Evolutionary conservation across 2,888 invertebrate genomes (phyloP), one percentile per base, ranked within the genome.

Genomic region (Congeria kusceri): DNA sequence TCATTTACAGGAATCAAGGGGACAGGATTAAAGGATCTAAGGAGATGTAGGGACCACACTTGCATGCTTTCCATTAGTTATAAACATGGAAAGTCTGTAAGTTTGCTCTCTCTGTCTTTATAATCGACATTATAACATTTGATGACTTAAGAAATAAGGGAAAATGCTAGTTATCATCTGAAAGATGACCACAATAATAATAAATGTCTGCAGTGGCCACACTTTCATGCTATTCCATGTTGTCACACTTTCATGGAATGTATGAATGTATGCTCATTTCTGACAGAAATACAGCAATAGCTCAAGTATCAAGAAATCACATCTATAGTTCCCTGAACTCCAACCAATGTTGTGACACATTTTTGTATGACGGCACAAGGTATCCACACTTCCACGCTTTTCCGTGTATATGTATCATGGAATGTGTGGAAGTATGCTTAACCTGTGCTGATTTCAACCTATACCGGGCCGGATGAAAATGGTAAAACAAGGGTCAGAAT

Each of bases 41-140:
- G 13, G 18, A 25, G 25, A 11, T 27, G 27, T 18, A 46, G 67
- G 69, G 77, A 9, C 77, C 83, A 83, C 80, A 80, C 83, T 83
- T 83, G 79, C 80, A 80, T 71, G 79, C 83, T 77, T 72, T 83
- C 79, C 83, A 73, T 77, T 32, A 53, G 71, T 58, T 67, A 64
- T 11, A 58, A 68, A 9, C 53, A 83, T 80, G 83, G 83, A 83
- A 83, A 74, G 83, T 77, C 46, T 79, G 83, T 56, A 77, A 79
- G 79, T 79, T 61, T 80, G 79, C 75, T 53, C 70, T 61, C 53
- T 59, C 15, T 57, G 71, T 20, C 28, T 58, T 9, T 11, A 25
- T 46, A 23, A 46, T 0, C 23, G 23, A 23, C 23, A n/a, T 29
- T 7, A 25, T 5, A 39, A 7, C 13, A 39, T 13, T 1, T 5